Evolutionary conservation across 2,888 invertebrate species (phyloP).

Genomic region (Yponomeuta sedellus): DNA sequence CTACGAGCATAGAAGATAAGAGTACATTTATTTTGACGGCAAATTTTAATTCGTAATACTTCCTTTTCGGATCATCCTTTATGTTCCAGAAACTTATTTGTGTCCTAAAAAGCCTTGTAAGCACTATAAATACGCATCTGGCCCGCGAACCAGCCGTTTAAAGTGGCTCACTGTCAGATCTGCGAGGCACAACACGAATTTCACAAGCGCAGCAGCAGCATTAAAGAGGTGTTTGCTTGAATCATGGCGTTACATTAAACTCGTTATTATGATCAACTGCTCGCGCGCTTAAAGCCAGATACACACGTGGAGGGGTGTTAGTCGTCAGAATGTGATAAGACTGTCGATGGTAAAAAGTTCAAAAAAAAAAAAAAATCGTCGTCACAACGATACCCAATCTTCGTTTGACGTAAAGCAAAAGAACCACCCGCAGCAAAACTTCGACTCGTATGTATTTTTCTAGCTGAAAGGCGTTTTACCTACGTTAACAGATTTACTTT

Average conservation of each 20-base stretch:
- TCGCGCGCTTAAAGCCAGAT: not conserved
- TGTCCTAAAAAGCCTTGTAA: not conserved
- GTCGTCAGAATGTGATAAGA: not conserved
- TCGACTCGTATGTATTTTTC: too few relatives aligned
- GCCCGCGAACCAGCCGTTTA: constrained; percentile 23
- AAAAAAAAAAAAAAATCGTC: not conserved
- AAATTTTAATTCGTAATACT: too few relatives aligned
- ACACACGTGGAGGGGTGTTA: not conserved
- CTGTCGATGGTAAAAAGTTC: not conserved
- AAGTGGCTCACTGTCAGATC: constrained; percentile 38
- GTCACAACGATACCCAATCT: not conserved
- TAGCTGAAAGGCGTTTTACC: too few relatives aligned
- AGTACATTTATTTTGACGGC: too few relatives aligned
- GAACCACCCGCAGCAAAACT: too few relatives aligned
- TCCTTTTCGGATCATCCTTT: too few relatives aligned
- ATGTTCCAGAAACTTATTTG: too few relatives aligned
- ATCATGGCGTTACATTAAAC: constrained; percentile 26
- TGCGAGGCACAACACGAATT: constrained; percentile 32
- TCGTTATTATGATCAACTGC: constrained; percentile 31
- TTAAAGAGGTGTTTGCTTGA: constrained; percentile 34
- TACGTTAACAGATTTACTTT: too few relatives aligned
- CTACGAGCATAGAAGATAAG: too few relatives aligned
- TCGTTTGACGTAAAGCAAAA: not conserved
- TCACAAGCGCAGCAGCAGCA: constrained; percentile 30
- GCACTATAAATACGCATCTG: constrained; percentile 22